phyloP scores from a whole-genome alignment of 92 coral and sea anemone genomes.

The Parazoanthus swiftii region DNA sequence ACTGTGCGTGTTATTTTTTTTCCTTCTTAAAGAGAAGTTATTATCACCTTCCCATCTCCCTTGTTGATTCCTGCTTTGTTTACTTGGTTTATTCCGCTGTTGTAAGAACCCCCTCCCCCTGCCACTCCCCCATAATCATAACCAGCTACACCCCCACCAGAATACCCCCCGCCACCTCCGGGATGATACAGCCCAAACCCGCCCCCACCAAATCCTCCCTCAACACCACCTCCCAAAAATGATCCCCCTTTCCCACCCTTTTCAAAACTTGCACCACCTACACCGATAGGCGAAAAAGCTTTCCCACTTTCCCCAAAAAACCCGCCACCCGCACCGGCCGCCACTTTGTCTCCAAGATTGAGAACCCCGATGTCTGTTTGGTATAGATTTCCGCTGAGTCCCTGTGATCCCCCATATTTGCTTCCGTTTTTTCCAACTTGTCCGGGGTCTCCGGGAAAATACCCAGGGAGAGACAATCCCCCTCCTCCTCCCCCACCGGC shows the following conservation, averaged over 20 bases:
- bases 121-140: conserved; percentile 33
- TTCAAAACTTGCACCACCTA: conserved; percentile 39
- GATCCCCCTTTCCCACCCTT: conserved; percentile 50
- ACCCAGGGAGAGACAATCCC: conserved; percentile 31
- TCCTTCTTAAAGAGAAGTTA: neutral
- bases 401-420: conserved; percentile 32
- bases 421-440: conserved; percentile 48
- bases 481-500: conserved; percentile 69
- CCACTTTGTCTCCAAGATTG: neutral
- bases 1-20: neutral
- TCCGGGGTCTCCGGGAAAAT: conserved; percentile 50
- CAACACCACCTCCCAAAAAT: neutral
- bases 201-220: conserved; percentile 66
- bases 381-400: conserved; percentile 46
- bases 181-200: conserved; percentile 44
- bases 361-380: conserved; percentile 3
- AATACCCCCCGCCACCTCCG: conserved; percentile 60
- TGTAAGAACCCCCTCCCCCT: conserved; percentile 57
- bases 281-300: neutral
- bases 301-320: conserved; percentile 43
- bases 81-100: conserved; percentile 6
- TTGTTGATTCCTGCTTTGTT: conserved; percentile 6
- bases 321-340: conserved; percentile 52
- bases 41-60: conserved; percentile 28
- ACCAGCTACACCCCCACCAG: conserved; percentile 58